Conservation (phyloP, 92 coral and sea anemone genomes). For the Umimayanthus kanabou region DNA sequence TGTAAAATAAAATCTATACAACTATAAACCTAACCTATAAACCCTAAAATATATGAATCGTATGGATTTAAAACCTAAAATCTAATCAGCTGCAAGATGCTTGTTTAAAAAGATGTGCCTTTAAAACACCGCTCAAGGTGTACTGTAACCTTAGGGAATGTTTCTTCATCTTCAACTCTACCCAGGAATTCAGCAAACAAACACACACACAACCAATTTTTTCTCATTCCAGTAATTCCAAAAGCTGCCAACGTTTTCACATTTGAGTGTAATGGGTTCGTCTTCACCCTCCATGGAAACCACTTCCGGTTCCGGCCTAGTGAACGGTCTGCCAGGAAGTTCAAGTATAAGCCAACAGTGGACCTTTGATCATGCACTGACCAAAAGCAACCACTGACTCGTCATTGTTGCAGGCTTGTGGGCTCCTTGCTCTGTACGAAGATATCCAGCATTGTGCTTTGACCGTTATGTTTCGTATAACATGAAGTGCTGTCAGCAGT, state of each 20-base stretch:
- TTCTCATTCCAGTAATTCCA: conserved; percentile 75
- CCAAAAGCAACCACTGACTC: neutral
- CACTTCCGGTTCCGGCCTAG: conserved; percentile 85
- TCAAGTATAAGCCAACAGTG: conserved; percentile 80
- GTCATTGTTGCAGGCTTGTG: neutral
- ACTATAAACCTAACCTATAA: too few relatives aligned
- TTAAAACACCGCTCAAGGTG: too few relatives aligned
- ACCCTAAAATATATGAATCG: too few relatives aligned
- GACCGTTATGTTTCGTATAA: neutral
- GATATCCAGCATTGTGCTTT: neutral
- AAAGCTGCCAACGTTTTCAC: conserved; percentile 91
- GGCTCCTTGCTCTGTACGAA: neutral
- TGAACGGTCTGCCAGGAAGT: conserved; percentile 89
- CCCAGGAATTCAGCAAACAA: too few relatives aligned
- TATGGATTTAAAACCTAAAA: too few relatives aligned
- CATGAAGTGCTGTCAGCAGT: neutral
- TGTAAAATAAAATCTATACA: too few relatives aligned
- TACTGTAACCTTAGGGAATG: too few relatives aligned
- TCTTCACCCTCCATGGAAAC: conserved; percentile 89
- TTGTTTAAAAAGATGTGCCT: too few relatives aligned
- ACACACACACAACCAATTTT: too few relatives aligned
- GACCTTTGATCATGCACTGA: conserved; percentile 67
- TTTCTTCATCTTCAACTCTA: too few relatives aligned
- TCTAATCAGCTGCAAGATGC: too few relatives aligned
- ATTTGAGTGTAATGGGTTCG: conserved; percentile 73